phyloP scores from a whole-genome alignment of 1,140 invertebrate species.

The Rhopalosiphum padi region DNA sequence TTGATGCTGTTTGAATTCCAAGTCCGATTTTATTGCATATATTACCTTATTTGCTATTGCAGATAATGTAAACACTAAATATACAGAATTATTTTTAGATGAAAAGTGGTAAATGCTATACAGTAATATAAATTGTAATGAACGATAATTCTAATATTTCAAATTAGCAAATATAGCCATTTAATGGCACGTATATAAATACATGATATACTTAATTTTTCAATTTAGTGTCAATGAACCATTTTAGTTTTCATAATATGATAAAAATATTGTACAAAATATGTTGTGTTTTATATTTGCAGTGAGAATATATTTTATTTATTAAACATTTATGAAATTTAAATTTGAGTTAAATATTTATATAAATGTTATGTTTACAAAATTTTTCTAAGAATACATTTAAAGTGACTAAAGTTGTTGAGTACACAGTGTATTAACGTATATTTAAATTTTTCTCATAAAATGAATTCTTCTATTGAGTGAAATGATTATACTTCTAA shows the following conservation, averaged over 20 bases:
- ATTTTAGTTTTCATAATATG: neutral
- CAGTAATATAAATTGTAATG: neutral
- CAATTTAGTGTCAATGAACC: neutral
- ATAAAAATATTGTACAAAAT: neutral
- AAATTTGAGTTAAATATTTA: constrained; percentile 13
- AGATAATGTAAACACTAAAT: neutral
- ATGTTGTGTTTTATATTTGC: neutral
- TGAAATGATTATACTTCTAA: neutral
- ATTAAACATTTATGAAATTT: neutral
- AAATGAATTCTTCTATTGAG: constrained; percentile 12
- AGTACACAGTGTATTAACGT: neutral
- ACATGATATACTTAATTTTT: neutral
- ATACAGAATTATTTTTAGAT: neutral
- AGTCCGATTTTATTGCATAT: neutral
- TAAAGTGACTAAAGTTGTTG: neutral
- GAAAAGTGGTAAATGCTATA: neutral
- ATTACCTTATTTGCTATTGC: neutral
- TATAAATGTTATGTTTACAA: neutral
- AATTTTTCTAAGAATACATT: neutral
- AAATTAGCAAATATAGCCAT: neutral
- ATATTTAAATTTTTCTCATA: constrained; percentile 13
- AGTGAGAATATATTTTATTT: neutral
- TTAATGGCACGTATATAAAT: neutral
- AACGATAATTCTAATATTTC: neutral
- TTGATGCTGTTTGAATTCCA: neutral